These are phyloP conservation scores for Esox niger DNA, from an alignment of 2,113 vertebrate genomes.

Conservation along the genomic window DNA sequence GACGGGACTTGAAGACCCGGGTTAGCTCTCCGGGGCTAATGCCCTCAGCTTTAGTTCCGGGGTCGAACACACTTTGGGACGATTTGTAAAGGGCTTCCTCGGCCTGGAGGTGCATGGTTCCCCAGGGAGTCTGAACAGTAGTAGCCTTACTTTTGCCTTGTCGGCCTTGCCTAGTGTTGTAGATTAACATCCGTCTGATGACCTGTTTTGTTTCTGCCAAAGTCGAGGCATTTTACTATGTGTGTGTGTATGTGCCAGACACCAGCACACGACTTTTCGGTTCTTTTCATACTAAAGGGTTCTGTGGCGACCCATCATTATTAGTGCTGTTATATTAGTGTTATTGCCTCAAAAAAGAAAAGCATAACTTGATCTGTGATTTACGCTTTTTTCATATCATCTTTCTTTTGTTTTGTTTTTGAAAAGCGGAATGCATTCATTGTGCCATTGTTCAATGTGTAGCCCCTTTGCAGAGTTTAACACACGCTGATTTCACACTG, in stretches of 20 bases:
- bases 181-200: constrained; percentile 77
- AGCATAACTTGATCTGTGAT: constrained; percentile 75
- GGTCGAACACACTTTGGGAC: too few species aligned
- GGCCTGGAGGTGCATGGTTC: too few species aligned
- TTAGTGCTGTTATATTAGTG: constrained; percentile 58
- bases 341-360: constrained; percentile 57
- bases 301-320: constrained; percentile 73
- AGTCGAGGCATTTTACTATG: constrained; percentile 76
- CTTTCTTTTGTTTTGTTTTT: constrained; percentile 49
- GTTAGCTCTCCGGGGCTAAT: too few species aligned
- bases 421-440: constrained; percentile 69
- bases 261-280: too few species aligned
- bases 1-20: too few species aligned
- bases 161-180: constrained; percentile 80
- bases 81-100: too few species aligned
- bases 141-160: constrained; percentile 69
- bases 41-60: too few species aligned
- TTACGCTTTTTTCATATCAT: constrained; percentile 66
- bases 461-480: constrained; percentile 54
- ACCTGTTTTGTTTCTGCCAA: constrained; percentile 75
- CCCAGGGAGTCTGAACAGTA: too few species aligned
- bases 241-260: constrained; percentile 33
- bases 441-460: constrained; percentile 66
- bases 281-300: constrained; percentile 62
- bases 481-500: constrained; percentile 59